Evolutionary conservation across 2,113 vertebrate species (phyloP).

Genomic region (Saimiri boliviensis): DNA sequence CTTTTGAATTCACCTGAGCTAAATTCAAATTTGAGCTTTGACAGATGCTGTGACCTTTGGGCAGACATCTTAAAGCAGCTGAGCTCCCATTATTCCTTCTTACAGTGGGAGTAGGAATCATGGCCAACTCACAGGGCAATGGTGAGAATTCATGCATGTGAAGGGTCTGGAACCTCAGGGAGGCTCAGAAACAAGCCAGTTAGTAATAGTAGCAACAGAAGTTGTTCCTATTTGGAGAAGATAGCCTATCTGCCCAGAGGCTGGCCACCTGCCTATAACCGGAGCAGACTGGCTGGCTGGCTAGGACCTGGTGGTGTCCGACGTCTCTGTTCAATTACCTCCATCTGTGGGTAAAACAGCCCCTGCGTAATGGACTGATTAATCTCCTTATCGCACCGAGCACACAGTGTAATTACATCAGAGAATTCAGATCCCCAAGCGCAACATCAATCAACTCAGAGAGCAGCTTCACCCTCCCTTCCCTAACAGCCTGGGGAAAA

Average conservation of each 20-base stretch:
- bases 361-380: conserved; percentile 89
- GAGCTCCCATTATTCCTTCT: not conserved
- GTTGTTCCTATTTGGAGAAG: not conserved
- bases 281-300: not conserved
- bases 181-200: not conserved
- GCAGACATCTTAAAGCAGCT: not conserved
- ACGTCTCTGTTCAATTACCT: conserved; percentile 88
- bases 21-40: not conserved
- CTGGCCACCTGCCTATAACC: not conserved
- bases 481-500: not conserved
- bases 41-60: not conserved
- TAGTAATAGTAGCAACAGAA: not conserved
- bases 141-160: accelerated
- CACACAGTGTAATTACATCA: conserved; percentile 92
- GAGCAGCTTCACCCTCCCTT: not conserved
- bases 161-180: not conserved
- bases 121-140: not conserved
- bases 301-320: conserved; percentile 39
- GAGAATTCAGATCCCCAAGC: conserved; percentile 85
- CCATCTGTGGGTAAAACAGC: conserved; percentile 81
- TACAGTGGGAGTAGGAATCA: not conserved
- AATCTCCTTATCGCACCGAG: conserved; percentile 89
- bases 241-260: not conserved
- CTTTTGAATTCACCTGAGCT: not conserved
- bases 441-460: conserved; percentile 88